Conservation (phyloP, 1,140 invertebrate species). For the Glomeris maerens region DNA sequence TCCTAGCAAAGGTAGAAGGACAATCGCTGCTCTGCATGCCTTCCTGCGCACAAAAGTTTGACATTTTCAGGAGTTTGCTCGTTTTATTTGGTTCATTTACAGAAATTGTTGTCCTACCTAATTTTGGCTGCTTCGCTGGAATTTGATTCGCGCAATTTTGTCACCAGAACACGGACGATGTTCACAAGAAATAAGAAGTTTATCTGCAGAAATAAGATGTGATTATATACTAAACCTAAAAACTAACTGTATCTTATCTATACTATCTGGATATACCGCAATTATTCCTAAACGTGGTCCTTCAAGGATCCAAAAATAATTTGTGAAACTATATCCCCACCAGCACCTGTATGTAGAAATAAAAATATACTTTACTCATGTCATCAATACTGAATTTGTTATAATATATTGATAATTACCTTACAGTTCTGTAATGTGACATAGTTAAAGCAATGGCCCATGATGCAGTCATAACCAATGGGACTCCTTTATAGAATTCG, state of each 20-base stretch:
- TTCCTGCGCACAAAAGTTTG: slow-evolving; percentile 43
- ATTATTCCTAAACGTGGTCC: slow-evolving; percentile 62
- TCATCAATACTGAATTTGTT: slow-evolving; percentile 50
- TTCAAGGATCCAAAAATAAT: slow-evolving; percentile 74
- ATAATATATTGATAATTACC: too few species aligned
- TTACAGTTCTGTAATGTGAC: too few species aligned
- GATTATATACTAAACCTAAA: slow-evolving; percentile 9
- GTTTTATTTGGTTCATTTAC: slow-evolving; percentile 23
- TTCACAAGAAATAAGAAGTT: slow-evolving; percentile 71
- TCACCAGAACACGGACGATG: slow-evolving; percentile 67
- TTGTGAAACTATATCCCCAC: slow-evolving; percentile 65
- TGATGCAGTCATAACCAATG: too few species aligned
- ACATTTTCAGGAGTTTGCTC: neutral
- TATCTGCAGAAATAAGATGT: slow-evolving; percentile 44
- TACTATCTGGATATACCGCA: slow-evolving; percentile 41
- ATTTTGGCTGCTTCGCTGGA: slow-evolving; percentile 65
- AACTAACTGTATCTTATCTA: slow-evolving; percentile 1
- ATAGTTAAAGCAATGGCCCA: too few species aligned
- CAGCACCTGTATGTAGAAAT: slow-evolving; percentile 56
- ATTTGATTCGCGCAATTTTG: slow-evolving; percentile 60
- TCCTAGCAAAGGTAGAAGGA: slow-evolving; percentile 64
- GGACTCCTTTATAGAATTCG: too few species aligned
- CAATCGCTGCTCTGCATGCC: slow-evolving; percentile 59
- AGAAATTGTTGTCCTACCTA: slow-evolving; percentile 39
- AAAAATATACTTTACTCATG: slow-evolving; percentile 50